Evolutionary conservation across 2,113 vertebrate genomes (phyloP).

Genomic region (Sylvia atricapilla): DNA sequence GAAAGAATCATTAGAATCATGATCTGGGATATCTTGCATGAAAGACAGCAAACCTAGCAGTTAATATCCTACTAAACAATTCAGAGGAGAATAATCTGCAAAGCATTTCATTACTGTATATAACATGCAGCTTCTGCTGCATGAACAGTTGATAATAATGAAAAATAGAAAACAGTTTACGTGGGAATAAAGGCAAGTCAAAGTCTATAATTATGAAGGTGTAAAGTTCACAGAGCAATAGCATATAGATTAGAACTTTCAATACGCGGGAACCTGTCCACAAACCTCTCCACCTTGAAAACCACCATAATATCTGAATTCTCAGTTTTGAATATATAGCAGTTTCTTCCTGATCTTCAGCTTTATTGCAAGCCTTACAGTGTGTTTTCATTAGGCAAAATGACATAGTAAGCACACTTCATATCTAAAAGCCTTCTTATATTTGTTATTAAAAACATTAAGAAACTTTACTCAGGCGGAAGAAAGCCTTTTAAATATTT

Average conservation of each 20-base stretch:
- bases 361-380: background rate
- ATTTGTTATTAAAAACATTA: background rate
- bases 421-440: background rate
- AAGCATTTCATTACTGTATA: background rate
- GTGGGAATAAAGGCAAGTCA: background rate
- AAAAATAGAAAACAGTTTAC: background rate
- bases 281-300: background rate
- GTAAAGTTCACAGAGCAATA: background rate
- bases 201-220: background rate
- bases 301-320: background rate
- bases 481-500: background rate
- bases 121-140: background rate
- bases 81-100: background rate
- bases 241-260: background rate
- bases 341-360: background rate
- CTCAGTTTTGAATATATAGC: background rate
- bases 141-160: background rate
- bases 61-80: background rate
- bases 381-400: background rate
- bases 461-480: background rate
- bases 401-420: accelerated
- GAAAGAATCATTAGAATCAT: background rate
- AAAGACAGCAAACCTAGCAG: background rate
- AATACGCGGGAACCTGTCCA: background rate
- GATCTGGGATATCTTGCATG: background rate